These are phyloP conservation scores for Anas platyrhynchos DNA, from an alignment of 2,113 vertebrate genomes.

Conservation along the genomic window DNA sequence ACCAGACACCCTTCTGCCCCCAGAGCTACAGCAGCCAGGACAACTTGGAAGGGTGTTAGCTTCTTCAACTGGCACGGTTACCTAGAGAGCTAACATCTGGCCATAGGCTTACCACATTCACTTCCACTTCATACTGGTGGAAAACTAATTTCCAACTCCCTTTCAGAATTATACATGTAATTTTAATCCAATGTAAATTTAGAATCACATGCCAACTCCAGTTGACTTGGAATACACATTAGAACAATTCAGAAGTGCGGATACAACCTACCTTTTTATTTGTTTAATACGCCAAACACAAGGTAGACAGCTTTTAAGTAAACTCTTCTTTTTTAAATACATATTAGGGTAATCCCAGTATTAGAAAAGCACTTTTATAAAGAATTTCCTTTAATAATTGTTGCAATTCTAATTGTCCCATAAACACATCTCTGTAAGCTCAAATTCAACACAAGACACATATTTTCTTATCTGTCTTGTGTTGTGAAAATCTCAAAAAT, in stretches of 20 bases:
- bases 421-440: slow-evolving; percentile 28
- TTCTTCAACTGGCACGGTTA: not conserved
- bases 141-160: not conserved
- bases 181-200: not conserved
- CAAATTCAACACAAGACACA: not conserved
- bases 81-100: not conserved
- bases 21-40: not conserved
- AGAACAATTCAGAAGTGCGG: not conserved
- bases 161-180: not conserved
- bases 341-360: not conserved
- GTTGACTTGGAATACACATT: not conserved
- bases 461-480: too few species aligned
- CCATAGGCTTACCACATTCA: accelerated
- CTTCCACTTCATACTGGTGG: not conserved
- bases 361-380: not conserved
- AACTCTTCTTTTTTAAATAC: not conserved
- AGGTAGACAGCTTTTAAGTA: not conserved
- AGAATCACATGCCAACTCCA: not conserved
- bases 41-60: not conserved
- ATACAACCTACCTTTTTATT: not conserved
- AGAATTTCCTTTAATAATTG: slow-evolving; percentile 17
- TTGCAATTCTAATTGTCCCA: not conserved
- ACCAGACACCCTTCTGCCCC: not conserved
- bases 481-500: not conserved
- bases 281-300: not conserved